Evolutionary conservation across 2,113 vertebrate genomes (phyloP).

Genomic region (Strix aluco): DNA sequence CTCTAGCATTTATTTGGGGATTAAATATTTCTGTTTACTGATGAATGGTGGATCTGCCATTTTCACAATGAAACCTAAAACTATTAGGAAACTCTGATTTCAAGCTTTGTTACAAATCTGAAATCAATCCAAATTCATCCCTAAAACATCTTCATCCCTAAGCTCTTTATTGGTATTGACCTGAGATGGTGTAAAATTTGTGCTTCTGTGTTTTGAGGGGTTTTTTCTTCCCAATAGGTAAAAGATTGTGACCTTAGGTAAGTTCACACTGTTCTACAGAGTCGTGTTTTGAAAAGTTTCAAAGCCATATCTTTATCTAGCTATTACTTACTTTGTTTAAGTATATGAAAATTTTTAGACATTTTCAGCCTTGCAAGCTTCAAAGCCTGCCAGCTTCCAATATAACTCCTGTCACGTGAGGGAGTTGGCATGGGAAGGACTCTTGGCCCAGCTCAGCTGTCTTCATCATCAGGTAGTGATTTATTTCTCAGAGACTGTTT

Average conservation of each 20-base stretch:
- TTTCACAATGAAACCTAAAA: conserved; percentile 4
- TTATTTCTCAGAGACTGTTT: conserved; percentile 50
- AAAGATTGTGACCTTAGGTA: background rate
- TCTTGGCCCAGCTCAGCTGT: conserved; percentile 28
- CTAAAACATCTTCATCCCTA: background rate
- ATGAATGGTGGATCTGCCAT: background rate
- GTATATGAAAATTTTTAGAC: background rate
- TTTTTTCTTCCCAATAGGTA: background rate
- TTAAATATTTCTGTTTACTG: conserved; percentile 18
- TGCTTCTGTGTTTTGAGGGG: background rate
- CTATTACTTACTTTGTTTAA: background rate
- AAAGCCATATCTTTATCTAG: background rate
- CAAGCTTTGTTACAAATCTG: background rate
- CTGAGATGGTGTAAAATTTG: background rate
- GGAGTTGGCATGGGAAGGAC: background rate
- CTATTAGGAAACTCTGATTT: background rate
- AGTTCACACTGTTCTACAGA: background rate
- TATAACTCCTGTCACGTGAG: background rate
- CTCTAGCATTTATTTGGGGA: background rate
- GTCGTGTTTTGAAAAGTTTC: background rate
- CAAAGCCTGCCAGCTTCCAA: conserved; percentile 10
- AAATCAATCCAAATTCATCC: background rate
- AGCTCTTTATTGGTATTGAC: background rate
- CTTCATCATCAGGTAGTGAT: conserved; percentile 54
- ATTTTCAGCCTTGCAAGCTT: conserved; percentile 8